Conservation (phyloP, 1,140 invertebrate species). For the Asobara japonica region DNA sequence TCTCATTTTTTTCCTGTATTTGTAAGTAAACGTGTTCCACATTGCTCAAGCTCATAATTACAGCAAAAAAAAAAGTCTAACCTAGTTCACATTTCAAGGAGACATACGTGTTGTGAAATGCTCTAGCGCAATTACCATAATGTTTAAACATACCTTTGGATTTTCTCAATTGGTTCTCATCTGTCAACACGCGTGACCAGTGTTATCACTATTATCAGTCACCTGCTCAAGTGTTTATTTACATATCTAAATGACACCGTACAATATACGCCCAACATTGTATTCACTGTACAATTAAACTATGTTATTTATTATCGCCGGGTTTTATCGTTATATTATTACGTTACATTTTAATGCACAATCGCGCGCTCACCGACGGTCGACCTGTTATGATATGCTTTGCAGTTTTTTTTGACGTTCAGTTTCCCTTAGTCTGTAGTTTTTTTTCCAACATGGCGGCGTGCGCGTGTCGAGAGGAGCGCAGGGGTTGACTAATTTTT, state of each 20-base stretch:
- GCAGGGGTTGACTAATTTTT: too few species aligned
- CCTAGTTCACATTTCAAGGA: neutral
- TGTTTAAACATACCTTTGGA: neutral
- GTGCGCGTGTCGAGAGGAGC: too few species aligned
- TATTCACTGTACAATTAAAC: neutral
- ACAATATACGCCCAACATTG: neutral
- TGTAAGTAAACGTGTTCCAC: too few species aligned
- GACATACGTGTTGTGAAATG: neutral
- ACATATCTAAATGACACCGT: neutral
- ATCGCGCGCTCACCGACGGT: neutral
- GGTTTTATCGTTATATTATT: neutral
- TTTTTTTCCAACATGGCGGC: neutral
- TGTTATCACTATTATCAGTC: neutral
- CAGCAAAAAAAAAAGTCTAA: neutral
- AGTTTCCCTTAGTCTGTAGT: neutral
- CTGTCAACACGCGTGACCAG: neutral
- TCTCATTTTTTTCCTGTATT: too few species aligned
- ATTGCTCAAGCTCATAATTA: too few species aligned
- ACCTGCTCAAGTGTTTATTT: neutral
- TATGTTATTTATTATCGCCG: slow-evolving; percentile 2
- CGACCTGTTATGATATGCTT: neutral
- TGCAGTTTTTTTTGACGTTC: neutral
- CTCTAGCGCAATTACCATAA: neutral
- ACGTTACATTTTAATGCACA: neutral
- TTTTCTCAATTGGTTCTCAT: too few species aligned